Evolutionary conservation across 2,888 invertebrate species (phyloP).

Genomic region (Sialis fuliginosa): DNA sequence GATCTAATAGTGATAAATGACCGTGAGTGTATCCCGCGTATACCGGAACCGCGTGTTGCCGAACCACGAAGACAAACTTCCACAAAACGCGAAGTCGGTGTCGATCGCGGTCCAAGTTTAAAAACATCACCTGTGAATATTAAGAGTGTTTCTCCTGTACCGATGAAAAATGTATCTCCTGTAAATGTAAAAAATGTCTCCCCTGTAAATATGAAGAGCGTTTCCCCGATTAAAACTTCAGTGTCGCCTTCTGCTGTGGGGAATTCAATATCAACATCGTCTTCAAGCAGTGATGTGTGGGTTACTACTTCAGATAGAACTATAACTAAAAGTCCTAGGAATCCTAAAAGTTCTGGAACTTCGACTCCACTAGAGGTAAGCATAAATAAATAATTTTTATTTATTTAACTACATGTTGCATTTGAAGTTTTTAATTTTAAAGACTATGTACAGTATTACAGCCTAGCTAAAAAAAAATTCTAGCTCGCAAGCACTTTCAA

Average conservation of each 20-base stretch:
- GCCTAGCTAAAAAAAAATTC: too few species aligned
- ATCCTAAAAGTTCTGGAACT: slow-evolving; percentile 29
- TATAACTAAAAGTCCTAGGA: slow-evolving; percentile 27
- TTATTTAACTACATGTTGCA: too few species aligned
- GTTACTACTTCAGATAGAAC: slow-evolving; percentile 32
- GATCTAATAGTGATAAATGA: neutral
- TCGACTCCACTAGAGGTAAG: slow-evolving; percentile 31
- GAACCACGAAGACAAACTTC: neutral
- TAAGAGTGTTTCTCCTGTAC: too few species aligned
- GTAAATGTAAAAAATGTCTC: too few species aligned
- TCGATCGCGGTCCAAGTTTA: neutral
- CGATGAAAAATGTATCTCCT: too few species aligned
- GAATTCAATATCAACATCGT: slow-evolving; percentile 24
- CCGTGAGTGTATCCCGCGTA: neutral
- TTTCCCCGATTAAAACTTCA: slow-evolving; percentile 7
- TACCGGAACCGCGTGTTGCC: neutral
- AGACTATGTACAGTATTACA: too few species aligned
- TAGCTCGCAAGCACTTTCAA: too few species aligned
- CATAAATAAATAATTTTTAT: too few species aligned
- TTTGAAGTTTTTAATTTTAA: too few species aligned
- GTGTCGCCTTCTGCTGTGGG: slow-evolving; percentile 19
- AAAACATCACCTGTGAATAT: too few species aligned
- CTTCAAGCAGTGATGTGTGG: slow-evolving; percentile 35
- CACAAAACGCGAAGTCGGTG: neutral
- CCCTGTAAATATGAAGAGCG: slow-evolving; percentile 14